These are phyloP conservation scores for Glaucopsyche alexis DNA, from an alignment of 2,888 invertebrate species.

Conservation along the genomic window DNA sequence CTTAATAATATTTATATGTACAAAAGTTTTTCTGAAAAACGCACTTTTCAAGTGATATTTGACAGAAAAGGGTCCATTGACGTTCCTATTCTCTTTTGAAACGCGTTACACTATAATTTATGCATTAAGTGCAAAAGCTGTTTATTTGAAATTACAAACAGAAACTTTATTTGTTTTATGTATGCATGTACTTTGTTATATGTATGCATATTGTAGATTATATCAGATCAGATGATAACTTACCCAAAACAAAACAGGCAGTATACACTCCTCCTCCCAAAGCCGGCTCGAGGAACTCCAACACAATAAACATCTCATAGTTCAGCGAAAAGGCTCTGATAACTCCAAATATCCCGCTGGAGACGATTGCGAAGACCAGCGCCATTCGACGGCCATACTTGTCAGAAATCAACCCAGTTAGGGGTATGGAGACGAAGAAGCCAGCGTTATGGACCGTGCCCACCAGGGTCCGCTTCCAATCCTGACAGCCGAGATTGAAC, in stretches of 20 bases:
- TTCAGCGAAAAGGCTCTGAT: slow-evolving; percentile 78
- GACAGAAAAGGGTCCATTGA: no score
- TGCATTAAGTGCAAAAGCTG: no score
- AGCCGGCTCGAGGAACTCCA: slow-evolving; percentile 81
- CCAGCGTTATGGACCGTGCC: slow-evolving; percentile 88
- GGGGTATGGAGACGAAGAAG: slow-evolving; percentile 85
- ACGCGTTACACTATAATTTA: no score
- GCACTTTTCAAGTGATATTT: no score
- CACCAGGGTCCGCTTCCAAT: slow-evolving; percentile 87
- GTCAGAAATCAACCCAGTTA: slow-evolving; percentile 86
- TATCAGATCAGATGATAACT: slow-evolving; percentile 45
- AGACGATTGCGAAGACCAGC: slow-evolving; percentile 77
- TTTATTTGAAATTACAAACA: no score
- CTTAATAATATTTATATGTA: no score
- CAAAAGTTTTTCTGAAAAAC: no score
- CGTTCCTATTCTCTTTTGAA: no score
- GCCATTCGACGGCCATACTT: slow-evolving; percentile 82
- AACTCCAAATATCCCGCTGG: slow-evolving; percentile 78
- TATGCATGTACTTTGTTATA: no score
- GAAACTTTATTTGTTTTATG: no score
- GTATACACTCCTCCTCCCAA: slow-evolving; percentile 80
- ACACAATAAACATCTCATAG: slow-evolving; percentile 79
- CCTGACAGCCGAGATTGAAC: slow-evolving; percentile 84
- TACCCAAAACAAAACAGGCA: slow-evolving; percentile 82
- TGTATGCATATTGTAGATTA: no score